Base-by-base conservation (phyloP, 1,140 invertebrate genomes). In the Bursaphelenchus mucronatus region DNA sequence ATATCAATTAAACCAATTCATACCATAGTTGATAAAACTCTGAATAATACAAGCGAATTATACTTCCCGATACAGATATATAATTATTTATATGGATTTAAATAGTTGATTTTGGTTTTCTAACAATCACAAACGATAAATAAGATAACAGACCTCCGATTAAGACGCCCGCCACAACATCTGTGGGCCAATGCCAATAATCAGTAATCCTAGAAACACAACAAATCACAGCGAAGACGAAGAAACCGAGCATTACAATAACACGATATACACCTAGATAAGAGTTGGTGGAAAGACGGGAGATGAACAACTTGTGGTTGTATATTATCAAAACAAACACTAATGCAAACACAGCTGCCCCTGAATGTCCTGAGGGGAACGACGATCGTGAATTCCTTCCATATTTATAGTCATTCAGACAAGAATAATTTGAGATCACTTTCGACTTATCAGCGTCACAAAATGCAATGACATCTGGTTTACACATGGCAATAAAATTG, bases 331-430 rank as follows among this genome's bases (percentile, higher is more conserved):
- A 15, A 8, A 64, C n/a, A 50, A 64, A 64, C 15, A 64, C 30
- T n/a, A 64, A 40, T n/a, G 63, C 53, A 40, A 64, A 61, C 3
- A 40, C 51, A 9, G 63, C 15, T 11, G 63, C 63, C 8, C 57
- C 63, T 6, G 63, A 63, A 61, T 64, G 63, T 40, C 63, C 63
- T 39, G 63, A 64, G 21, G 63, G 63, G 49, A 64, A 64, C n/a
- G 43, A 49, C 11, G 50, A 21, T 17, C 44, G 63, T 13, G 63
- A 41, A 41, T 55, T 64, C 39, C 63, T 21, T 9, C 53, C 61
- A 61, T 61, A 30, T 61, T 64, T 64, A 15, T 30, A 61, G 17
- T 66, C 30, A 15, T 19, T 30, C 21, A 30, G 61, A 43, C 63
- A 64, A n/a, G 21, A 15, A 49, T 63, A 64, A 10, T n/a, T 50